Conservation (phyloP, 2,888 invertebrate species). For the Heliconius ismenius region DNA sequence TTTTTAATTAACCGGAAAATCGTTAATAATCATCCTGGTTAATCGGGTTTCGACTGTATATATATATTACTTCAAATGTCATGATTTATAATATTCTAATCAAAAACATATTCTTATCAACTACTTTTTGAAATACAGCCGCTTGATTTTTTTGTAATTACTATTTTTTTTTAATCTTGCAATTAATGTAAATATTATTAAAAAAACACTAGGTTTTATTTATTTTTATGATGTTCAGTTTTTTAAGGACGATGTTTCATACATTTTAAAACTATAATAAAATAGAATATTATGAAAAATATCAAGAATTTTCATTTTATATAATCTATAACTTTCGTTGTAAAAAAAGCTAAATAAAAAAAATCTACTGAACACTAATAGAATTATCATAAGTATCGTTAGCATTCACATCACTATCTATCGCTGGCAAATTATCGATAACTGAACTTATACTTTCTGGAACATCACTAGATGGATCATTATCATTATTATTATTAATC, state of each 20-base stretch:
- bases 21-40: background rate
- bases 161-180: background rate
- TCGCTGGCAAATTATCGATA: constrained; percentile 72
- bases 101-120: background rate
- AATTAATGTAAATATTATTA: background rate
- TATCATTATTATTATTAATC: constrained; percentile 36
- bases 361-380: constrained; percentile 21
- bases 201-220: background rate
- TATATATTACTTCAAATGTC: background rate
- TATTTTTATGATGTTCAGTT: background rate
- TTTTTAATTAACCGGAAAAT: background rate
- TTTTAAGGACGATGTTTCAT: background rate
- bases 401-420: constrained; percentile 71
- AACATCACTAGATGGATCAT: constrained; percentile 18
- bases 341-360: background rate
- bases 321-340: constrained; percentile 4
- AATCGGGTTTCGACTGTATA: background rate
- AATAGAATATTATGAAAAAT: background rate
- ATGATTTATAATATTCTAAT: constrained; percentile 9
- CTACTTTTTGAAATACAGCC: background rate
- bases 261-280: background rate
- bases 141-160: background rate
- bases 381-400: constrained; percentile 54
- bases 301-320: background rate
- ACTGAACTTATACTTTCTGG: constrained; percentile 58